Evolutionary conservation across 2,888 invertebrate species (phyloP).

Genomic region (Thelaira solivaga): DNA sequence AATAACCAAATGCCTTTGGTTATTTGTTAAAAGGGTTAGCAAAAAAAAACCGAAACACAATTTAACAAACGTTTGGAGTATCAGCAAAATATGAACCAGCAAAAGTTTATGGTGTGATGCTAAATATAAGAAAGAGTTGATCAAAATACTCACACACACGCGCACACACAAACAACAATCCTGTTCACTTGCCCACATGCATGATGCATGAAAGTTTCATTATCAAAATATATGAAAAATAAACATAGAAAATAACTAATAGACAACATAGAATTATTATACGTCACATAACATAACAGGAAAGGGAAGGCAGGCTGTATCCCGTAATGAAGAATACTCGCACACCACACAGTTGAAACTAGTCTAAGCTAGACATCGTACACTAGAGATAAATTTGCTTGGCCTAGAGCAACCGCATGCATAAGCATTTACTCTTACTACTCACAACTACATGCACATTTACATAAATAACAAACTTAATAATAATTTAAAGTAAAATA

Average conservation of each 20-base stretch:
- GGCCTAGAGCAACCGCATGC: constrained; percentile 48
- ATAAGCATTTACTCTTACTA: constrained; percentile 17
- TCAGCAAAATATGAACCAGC: constrained; percentile 10
- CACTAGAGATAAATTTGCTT: constrained; percentile 25
- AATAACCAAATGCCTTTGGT: constrained; percentile 59
- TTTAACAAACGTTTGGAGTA: constrained; percentile 52
- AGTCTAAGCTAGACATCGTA: not conserved
- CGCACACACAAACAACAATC: not conserved
- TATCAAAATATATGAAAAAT: constrained; percentile 53
- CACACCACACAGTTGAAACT: not conserved
- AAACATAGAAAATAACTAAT: constrained; percentile 44
- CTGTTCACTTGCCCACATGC: not conserved
- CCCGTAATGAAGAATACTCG: not conserved
- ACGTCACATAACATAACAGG: not conserved
- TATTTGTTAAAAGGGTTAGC: constrained; percentile 56
- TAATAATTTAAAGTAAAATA: constrained; percentile 21
- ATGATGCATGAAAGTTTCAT: constrained; percentile 37
- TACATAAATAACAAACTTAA: constrained; percentile 40
- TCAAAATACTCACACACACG: not conserved
- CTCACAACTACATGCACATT: not conserved
- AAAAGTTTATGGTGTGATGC: constrained; percentile 1
- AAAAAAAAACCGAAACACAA: no score
- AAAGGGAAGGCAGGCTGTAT: not conserved
- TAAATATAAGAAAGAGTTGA: constrained; percentile 12
- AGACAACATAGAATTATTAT: constrained; percentile 29